Evolutionary conservation across 2,797 vertebrate species (phyloP).

Genomic region (Myotis daubentonii): DNA sequence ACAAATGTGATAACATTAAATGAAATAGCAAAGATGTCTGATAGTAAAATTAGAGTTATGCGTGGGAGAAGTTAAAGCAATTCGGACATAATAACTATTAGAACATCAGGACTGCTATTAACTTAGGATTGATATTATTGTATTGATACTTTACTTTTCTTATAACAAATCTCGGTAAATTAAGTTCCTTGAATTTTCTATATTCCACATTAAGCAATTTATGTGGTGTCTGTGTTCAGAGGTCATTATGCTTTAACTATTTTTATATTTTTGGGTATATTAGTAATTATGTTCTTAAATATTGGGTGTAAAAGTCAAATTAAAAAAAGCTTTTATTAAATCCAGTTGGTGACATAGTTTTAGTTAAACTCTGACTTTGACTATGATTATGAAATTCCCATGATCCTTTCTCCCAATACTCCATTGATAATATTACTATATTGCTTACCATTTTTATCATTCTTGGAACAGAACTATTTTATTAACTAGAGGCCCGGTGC

Average conservation of each 20-base stretch:
- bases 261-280: conserved; percentile 51
- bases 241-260: neutral
- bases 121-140: conserved; percentile 29
- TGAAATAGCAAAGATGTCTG: neutral
- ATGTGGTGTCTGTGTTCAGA: conserved; percentile 17
- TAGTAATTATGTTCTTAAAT: conserved; percentile 54
- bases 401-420: neutral
- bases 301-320: conserved; percentile 18
- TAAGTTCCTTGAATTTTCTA: conserved; percentile 21
- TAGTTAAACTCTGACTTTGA: conserved; percentile 37
- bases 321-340: conserved; percentile 33
- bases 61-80: neutral
- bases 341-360: conserved; percentile 4
- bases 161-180: conserved; percentile 31
- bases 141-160: neutral
- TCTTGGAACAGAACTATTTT: conserved; percentile 14
- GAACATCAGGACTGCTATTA: conserved; percentile 29
- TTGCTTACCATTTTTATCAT: conserved; percentile 20
- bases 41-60: conserved; percentile 43
- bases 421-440: neutral
- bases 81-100: conserved; percentile 37
- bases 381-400: conserved; percentile 26
- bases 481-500: neutral
- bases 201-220: conserved; percentile 19
- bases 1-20: conserved; percentile 50